Evolutionary conservation across 1,140 invertebrate genomes (phyloP), one percentile per base, ranked within the genome.

Genomic region (Aphidius ervi): DNA sequence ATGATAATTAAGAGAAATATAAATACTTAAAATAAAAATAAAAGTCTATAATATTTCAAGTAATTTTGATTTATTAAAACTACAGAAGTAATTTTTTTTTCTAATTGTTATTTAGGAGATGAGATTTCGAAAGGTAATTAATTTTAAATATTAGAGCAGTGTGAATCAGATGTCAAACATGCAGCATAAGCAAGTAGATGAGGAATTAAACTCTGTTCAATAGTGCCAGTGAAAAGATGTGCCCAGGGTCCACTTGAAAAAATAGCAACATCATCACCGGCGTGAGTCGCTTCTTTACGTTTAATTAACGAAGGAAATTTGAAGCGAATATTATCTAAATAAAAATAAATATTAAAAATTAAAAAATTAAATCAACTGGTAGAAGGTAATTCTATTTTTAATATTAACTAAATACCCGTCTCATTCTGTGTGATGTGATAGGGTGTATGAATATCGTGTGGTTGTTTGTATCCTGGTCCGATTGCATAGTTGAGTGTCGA

Each of bases 401-500:
- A 16, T 16, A 16, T 8, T 59, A 0, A 62, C 16, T 37, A 46
- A 43, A 78, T 72, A 80, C 82, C 73, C 65, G 78, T 81, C 53
- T 77, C 63, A 10, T 79, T 76, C 5, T 64, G 63, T 5, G 75
- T 74, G 45, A 81, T 68, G 58, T 82, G 74, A 10, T 77, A 65
- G 43, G 82, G 67, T 20, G 72, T 64, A 16, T 63, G 68, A 39
- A 72, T 61, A 9, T 66, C 65, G 23, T 74, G 74, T n/a, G 67
- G 59, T 5, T 77, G 74, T 62, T 82, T 75, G 62, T 82, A 83
- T 6, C 88, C 87, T 1, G 88, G 88, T 2, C 90, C 90, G 76
- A 91, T 91, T 8, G 87, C 85, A 70, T 92, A 92, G 2, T 82
- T 82, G 4, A 94, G 77, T 0, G 88, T 90, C 59, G 88, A 84